phyloP scores from a whole-genome alignment of 2,797 vertebrate species.

The Tenualosa ilisha region DNA sequence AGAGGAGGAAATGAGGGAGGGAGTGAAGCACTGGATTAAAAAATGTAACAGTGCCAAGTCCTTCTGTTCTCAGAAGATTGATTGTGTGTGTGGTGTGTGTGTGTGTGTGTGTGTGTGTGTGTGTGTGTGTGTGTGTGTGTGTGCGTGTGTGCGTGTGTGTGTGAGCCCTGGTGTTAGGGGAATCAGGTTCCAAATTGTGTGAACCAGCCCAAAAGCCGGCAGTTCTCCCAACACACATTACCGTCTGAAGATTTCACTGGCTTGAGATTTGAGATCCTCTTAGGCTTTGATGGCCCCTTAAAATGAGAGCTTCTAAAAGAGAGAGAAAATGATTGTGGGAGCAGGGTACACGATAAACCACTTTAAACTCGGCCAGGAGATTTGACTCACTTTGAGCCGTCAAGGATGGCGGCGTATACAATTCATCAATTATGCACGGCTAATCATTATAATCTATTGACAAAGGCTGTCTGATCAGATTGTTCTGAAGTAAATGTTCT shows the following conservation, averaged over 20 bases:
- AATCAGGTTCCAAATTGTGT: neutral
- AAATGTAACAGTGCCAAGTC: constrained; percentile 2
- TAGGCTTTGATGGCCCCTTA: neutral
- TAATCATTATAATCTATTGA: neutral
- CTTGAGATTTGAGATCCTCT: constrained; percentile 5
- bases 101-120: constrained; percentile 1
- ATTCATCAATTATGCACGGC: neutral
- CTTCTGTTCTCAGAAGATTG: neutral
- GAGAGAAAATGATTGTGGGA: neutral
- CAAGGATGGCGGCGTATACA: neutral
- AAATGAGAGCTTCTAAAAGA: neutral
- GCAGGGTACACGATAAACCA: neutral
- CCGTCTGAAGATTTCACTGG: neutral
- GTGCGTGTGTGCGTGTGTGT: constrained; percentile 4
- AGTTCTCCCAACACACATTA: neutral
- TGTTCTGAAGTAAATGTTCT: neutral
- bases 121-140: neutral
- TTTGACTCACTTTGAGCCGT: too few species aligned
- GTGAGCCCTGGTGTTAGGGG: neutral
- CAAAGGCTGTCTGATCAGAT: constrained; percentile 2
- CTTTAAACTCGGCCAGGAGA: neutral
- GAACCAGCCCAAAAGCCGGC: neutral
- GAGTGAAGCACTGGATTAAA: neutral
- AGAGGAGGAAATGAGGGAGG: neutral
- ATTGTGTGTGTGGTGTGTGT: constrained; percentile 5